Evolutionary conservation across 2,888 invertebrate genomes (phyloP), one percentile per base, ranked within the genome.

Genomic region (Epinotia nisella): DNA sequence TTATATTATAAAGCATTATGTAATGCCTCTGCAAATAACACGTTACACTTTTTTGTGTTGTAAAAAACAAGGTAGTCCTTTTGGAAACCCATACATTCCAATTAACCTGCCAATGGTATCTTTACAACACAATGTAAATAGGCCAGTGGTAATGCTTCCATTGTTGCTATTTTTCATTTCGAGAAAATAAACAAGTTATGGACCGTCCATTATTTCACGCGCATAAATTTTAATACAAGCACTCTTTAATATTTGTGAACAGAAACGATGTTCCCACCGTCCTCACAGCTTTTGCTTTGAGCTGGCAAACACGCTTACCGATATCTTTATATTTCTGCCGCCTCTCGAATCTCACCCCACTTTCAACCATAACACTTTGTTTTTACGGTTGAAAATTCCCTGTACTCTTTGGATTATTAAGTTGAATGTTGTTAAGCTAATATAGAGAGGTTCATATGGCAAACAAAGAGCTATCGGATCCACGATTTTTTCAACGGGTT

Each of bases 221-320:
- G 65, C 65, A 62, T 74, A 75, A 73, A 74, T 73, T 75, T 74
- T 65, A 75, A 78, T 79, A 76, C 77, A 83, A 80, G 80, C 81
- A 83, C 82, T 83, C 83, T 83, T 80, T 83, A 85, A 87, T 72
- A 89, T 88, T 87, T 87, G 86, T 87, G 86, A 85, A 81, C 79
- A 76, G 81, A 87, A 87, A 88, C 88, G 85, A 87, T 88, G 87
- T 89, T 88, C 87, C 83, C 85, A 88, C 87, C 85, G 84, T 84
- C 81, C 87, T 86, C 85, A 81, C 85, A 83, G 85, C 84, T 83
- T 80, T 82, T 81, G 82, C 80, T 81, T 80, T 81, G 84, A 79
- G 79, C 82, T 79, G 24, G 83, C 83, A 85, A 87, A 87, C 84
- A 85, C 80, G 82, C 83, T 85, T 82, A 84, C 83, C 78, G 81